Evolutionary conservation across 1,140 invertebrate genomes (phyloP).

Genomic region (Heterodera schachtii): DNA sequence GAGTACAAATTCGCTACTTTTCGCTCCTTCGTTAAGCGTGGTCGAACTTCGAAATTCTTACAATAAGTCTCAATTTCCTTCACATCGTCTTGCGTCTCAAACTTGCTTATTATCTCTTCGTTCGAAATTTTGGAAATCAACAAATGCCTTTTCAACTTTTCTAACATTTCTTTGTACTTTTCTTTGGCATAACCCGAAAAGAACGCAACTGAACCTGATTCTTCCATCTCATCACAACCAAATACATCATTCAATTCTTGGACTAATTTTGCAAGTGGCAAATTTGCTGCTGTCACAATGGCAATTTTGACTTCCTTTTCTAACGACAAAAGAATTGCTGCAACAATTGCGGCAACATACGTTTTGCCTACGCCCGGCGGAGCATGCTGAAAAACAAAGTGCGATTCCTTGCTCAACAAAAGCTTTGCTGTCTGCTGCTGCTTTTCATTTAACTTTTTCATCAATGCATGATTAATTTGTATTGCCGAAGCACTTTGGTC

Average conservation of each 20-base stretch:
- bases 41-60: not conserved
- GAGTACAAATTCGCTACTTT: not conserved
- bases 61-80: not conserved
- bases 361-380: not conserved
- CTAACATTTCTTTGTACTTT: constrained; percentile 8
- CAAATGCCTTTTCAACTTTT: not conserved
- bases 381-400: constrained; percentile 6
- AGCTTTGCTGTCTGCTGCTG: not conserved
- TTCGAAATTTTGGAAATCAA: not conserved
- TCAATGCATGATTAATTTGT: not conserved
- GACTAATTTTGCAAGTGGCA: not conserved
- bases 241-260: not conserved
- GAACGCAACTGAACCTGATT: not conserved
- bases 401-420: not conserved
- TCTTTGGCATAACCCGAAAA: constrained; percentile 13
- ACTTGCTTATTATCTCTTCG: constrained; percentile 2
- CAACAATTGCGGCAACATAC: not conserved
- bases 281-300: constrained; percentile 2
- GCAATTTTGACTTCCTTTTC: not conserved
- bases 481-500: not conserved
- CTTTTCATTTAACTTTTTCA: not conserved
- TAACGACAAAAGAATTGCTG: not conserved
- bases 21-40: not conserved
- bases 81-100: not conserved
- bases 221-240: not conserved